phyloP scores from a whole-genome alignment of 2,113 vertebrate species.

The Sander lucioperca region DNA sequence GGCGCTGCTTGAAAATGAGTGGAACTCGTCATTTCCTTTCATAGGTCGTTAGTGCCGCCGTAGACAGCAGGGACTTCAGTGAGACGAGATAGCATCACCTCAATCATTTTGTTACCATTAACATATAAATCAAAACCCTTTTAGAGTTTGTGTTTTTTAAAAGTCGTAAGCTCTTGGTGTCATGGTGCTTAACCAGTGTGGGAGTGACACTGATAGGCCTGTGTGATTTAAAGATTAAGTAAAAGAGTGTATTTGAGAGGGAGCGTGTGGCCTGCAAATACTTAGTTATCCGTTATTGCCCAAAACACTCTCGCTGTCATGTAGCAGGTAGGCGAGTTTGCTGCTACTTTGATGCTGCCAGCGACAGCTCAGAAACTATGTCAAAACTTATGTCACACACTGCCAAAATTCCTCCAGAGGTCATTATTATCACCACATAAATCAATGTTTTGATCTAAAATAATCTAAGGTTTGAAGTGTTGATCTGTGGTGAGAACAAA shows the following conservation, averaged over 20 bases:
- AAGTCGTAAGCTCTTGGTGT: conserved; percentile 1
- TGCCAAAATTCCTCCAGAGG: background rate
- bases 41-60: background rate
- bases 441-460: conserved; percentile 28
- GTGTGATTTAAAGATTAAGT: conserved; percentile 18
- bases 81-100: conserved; percentile 10
- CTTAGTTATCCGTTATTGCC: background rate
- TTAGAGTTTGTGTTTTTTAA: background rate
- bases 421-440: background rate
- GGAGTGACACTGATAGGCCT: background rate
- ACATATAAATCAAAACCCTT: background rate
- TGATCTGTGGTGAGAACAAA: conserved; percentile 9
- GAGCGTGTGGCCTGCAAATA: background rate
- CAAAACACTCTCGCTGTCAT: background rate
- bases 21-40: conserved; percentile 22
- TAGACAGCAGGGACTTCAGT: background rate
- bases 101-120: background rate
- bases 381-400: background rate
- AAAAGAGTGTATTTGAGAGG: background rate
- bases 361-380: background rate
- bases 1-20: background rate
- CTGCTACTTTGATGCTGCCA: background rate
- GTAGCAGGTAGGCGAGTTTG: background rate
- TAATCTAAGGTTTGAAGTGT: conserved; percentile 7
- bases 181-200: background rate